Conservation (phyloP, 2,888 invertebrate genomes). For the Arctia plantaginis region DNA sequence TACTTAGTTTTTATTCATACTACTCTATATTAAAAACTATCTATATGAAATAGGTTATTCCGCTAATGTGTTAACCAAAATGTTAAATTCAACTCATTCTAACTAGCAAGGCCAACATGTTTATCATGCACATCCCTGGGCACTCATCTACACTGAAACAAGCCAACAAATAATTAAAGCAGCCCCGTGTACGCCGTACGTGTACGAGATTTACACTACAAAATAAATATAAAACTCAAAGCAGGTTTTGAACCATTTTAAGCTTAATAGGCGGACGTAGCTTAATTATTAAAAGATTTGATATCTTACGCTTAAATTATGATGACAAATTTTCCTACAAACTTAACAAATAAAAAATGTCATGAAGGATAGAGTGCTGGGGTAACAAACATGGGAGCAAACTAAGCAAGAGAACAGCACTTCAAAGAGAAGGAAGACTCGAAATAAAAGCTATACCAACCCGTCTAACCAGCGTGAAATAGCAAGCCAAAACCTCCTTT, state of each 20-base stretch:
- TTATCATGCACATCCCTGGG: constrained; percentile 16
- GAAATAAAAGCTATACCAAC: too few species aligned
- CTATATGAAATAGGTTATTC: neutral
- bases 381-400: too few species aligned
- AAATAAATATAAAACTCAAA: neutral
- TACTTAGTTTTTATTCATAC: too few species aligned
- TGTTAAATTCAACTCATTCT: constrained; percentile 17
- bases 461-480: too few species aligned
- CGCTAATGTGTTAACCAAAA: constrained; percentile 4
- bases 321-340: too few species aligned
- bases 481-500: too few species aligned
- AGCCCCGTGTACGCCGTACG: constrained; percentile 42
- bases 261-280: neutral
- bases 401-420: too few species aligned
- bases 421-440: too few species aligned
- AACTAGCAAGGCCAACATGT: constrained; percentile 18
- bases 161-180: constrained; percentile 59
- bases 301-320: too few species aligned
- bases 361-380: too few species aligned
- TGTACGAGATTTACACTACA: constrained; percentile 43
- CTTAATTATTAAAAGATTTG: neutral
- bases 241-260: neutral
- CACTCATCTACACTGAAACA: constrained; percentile 26
- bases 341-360: too few species aligned
- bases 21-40: neutral